Conservation (phyloP, 2,113 vertebrate species). For the Hypocryptadius cinnamomeus region DNA sequence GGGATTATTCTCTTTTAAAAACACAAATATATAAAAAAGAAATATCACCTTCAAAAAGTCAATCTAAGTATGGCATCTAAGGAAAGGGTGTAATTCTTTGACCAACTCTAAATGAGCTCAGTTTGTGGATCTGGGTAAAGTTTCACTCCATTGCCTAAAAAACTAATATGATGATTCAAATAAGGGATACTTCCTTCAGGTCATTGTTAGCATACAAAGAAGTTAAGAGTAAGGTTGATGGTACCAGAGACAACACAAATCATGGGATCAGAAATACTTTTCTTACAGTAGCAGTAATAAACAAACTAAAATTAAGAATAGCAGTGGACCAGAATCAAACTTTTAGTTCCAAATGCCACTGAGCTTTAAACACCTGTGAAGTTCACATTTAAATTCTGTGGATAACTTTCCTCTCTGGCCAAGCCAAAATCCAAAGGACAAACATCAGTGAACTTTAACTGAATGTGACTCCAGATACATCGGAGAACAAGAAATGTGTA, state of each 20-base stretch:
- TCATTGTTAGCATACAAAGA: not conserved
- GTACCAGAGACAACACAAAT: not conserved
- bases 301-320: slow-evolving; percentile 5
- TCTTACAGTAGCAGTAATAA: not conserved
- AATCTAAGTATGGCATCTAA: not conserved
- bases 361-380: not conserved
- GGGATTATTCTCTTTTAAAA: not conserved
- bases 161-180: not conserved
- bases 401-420: not conserved
- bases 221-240: not conserved
- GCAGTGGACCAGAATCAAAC: not conserved
- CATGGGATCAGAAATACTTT: not conserved
- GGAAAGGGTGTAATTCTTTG: not conserved
- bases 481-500: not conserved
- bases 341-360: not conserved
- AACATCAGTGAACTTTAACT: not conserved
- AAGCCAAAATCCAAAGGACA: not conserved
- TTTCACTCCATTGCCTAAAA: not conserved
- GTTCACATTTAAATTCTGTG: not conserved
- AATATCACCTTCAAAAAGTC: not conserved
- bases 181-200: not conserved
- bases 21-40: not conserved
- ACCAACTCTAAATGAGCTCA: not conserved
- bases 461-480: not conserved
- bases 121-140: not conserved